Percentiles rank a stretch among this genome's conserved stretches.
Conservation (phyloP, 2,888 invertebrate species). For the Scotopteryx bipunctaria region DNA sequence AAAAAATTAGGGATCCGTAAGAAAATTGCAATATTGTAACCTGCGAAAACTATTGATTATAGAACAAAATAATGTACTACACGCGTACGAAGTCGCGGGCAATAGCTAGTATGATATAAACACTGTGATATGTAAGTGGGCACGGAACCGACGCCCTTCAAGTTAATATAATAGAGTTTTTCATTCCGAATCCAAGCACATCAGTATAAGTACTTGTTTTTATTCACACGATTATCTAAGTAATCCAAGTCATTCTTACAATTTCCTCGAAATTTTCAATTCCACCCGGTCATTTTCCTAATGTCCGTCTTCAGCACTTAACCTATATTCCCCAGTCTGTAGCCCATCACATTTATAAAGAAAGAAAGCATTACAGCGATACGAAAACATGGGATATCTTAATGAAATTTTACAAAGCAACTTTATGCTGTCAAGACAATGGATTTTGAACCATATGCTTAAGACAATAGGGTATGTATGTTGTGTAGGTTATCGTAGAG, state of each 20-base stretch:
- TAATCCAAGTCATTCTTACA: constrained; percentile 13
- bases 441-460: constrained; percentile 39
- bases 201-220: constrained; percentile 3
- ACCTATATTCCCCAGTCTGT: constrained; percentile 30
- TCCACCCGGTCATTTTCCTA: constrained; percentile 31
- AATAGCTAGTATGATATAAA: too few species aligned
- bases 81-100: too few species aligned
- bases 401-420: constrained; percentile 39
- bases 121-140: too few species aligned
- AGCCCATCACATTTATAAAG: constrained; percentile 27
- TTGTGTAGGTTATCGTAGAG: constrained; percentile 27
- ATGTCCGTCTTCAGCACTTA: constrained; percentile 31
- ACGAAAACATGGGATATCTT: constrained; percentile 41
- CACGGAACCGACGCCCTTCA: too few species aligned
- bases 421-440: constrained; percentile 13
- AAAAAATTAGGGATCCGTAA: too few species aligned
- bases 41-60: too few species aligned
- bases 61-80: too few species aligned
- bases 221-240: constrained; percentile 6
- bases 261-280: constrained; percentile 22
- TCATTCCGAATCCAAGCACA: constrained; percentile 1
- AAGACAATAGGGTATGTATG: constrained; percentile 32
- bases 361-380: constrained; percentile 35
- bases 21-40: too few species aligned
- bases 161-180: background rate